phyloP scores from a whole-genome alignment of 1,140 invertebrate genomes.

The Penaeus vannamei region DNA sequence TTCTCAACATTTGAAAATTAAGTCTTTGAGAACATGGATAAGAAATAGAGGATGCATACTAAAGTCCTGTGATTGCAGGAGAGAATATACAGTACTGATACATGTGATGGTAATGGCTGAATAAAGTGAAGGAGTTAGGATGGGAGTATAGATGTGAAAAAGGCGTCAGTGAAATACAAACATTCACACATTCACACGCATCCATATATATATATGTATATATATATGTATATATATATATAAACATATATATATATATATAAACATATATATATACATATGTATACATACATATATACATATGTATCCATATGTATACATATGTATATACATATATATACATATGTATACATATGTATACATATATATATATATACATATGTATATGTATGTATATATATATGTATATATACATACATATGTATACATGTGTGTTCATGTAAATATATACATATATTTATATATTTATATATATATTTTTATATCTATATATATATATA shows the following conservation, averaged over 20 bases:
- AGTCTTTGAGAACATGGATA: no score
- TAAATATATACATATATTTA: not conserved
- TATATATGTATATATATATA: not conserved
- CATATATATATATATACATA: not conserved
- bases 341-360: not conserved
- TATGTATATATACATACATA: not conserved
- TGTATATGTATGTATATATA: not conserved
- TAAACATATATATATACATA: constrained; percentile 10
- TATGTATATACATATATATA: not conserved
- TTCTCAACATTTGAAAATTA: no score
- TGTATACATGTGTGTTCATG: not conserved
- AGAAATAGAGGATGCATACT: no score
- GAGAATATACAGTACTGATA: no score
- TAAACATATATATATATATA: not conserved
- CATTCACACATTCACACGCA: not conserved
- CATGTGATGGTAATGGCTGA: no score
- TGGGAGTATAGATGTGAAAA: not conserved
- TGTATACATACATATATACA: constrained; percentile 21
- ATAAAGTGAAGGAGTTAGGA: no score
- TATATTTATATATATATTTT: not conserved
- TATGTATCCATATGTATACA: constrained; percentile 18
- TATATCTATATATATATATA: constrained; percentile 25
- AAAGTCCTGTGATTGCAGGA: no score
- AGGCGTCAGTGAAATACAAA: not conserved
- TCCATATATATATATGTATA: not conserved